Percentiles rank a stretch among this genome's conserved stretches.
These are phyloP conservation scores for Mylabris sibirica DNA, from an alignment of 2,888 invertebrate genomes.

Conservation along the genomic window DNA sequence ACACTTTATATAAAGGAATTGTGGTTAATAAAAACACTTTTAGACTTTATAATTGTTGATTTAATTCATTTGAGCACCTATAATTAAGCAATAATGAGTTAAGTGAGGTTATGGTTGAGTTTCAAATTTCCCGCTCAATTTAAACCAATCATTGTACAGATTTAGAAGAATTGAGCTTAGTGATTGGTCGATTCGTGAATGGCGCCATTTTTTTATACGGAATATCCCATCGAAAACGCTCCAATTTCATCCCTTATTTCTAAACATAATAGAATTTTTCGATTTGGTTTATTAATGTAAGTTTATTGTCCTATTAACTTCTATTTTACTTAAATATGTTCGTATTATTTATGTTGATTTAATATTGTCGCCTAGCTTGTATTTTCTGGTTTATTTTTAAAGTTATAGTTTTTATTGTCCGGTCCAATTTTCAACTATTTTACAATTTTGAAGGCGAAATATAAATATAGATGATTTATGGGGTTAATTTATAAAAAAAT, in stretches of 20 bases:
- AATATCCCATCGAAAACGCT: not conserved
- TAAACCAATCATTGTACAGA: not conserved
- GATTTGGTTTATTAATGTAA: too few species aligned
- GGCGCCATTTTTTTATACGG: not conserved
- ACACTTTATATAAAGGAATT: constrained; percentile 26
- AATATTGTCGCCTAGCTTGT: too few species aligned
- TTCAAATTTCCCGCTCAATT: not conserved
- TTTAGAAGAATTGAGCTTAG: not conserved
- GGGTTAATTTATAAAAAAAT: too few species aligned
- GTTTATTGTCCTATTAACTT: too few species aligned
- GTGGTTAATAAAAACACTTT: not conserved
- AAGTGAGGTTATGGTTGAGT: not conserved
- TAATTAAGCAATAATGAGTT: not conserved
- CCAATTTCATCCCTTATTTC: not conserved
- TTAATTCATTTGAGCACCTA: not conserved
- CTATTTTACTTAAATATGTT: too few species aligned
- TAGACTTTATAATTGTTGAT: not conserved
- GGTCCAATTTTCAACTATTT: too few species aligned
- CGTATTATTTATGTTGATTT: too few species aligned
- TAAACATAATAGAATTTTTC: too few species aligned
- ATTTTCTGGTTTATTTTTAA: too few species aligned
- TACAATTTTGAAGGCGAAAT: too few species aligned
- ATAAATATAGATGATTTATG: too few species aligned
- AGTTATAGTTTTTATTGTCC: too few species aligned
- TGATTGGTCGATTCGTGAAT: not conserved